Percentiles rank a stretch among this genome's conserved stretches.
Evolutionary conservation across 1,140 invertebrate genomes (phyloP).

Genomic region (Zophobas morio): DNA sequence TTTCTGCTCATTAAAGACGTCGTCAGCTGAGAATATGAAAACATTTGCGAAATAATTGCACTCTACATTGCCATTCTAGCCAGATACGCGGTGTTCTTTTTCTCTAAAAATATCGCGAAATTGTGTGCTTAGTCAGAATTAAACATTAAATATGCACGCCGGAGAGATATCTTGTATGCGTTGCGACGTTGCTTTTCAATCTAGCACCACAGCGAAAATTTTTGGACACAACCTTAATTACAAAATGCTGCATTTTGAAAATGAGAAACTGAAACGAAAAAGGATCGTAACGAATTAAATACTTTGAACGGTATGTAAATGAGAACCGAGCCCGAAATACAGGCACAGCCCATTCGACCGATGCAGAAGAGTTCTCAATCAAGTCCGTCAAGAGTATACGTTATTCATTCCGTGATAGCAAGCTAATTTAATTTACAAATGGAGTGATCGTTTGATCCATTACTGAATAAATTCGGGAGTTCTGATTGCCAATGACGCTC

Average conservation of each 20-base stretch:
- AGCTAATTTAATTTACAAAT: conserved; percentile 52
- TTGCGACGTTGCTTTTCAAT: conserved; percentile 14
- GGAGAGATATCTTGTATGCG: conserved; percentile 13
- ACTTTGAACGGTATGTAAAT: conserved; percentile 40
- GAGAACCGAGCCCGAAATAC: conserved; percentile 12
- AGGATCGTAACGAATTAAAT: conserved; percentile 25
- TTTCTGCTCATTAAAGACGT: conserved; percentile 10
- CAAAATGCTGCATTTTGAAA: no score
- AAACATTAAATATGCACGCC: conserved; percentile 22
- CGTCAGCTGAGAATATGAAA: conserved; percentile 15
- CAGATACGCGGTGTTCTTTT: conserved; percentile 21
- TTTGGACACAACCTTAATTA: neutral
- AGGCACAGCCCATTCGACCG: conserved; percentile 36
- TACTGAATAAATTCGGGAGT: conserved; percentile 47
- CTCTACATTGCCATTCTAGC: conserved; percentile 25
- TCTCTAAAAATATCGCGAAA: conserved; percentile 22
- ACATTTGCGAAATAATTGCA: conserved; percentile 36
- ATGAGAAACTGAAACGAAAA: neutral
- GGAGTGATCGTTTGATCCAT: conserved; percentile 50
- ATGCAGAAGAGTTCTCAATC: conserved; percentile 50
- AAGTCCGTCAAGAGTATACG: conserved; percentile 46
- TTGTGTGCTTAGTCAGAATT: conserved; percentile 15
- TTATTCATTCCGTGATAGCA: conserved; percentile 48
- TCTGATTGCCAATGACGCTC: conserved; percentile 45
- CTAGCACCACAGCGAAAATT: neutral